Base-by-base conservation (phyloP, 2,888 invertebrate genomes). In the Noctua fimbriata region DNA sequence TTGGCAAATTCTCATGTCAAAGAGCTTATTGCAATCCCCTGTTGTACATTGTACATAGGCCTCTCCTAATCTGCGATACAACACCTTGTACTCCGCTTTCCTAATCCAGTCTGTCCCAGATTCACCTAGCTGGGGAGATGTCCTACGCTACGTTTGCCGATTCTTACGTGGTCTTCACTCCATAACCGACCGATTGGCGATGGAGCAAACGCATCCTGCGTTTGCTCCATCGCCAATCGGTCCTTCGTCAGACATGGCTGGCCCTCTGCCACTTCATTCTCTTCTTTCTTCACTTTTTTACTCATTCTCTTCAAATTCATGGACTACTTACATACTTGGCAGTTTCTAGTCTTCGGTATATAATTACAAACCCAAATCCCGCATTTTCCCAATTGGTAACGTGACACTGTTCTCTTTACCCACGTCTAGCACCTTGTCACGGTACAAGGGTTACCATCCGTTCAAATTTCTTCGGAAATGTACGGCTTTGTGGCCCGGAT, bases 361-460 rank as follows among this genome's bases (percentile, higher is more conserved):
- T 41, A 79, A 70, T 71, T 63, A 44, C 41, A 32, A 52, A 70
- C 9, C 41, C 55, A 21, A 67, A 55, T 16, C 55, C 55, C 65
- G 12, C 3, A 66, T 81, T 66, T 81, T 49, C 66, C 41, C 66
- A 80, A 58, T 74, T 82, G 49, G 41, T 55, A 80, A 80, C 55
- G 21, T 41, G 76, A 75, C 82, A 80, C 58, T 41, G 55, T n/a
- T n/a, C 18, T 52, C 52, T 18, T 36, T 49, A 80, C 58, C 82
- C 58, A 80, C 32, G 66, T 80, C 76, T 66, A 67, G 49, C 28
- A 58, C 21, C 52, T 81, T 49, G 66, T 49, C 79, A n/a, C 5
- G 14, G 18, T 28, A 49, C 0, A 16, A 67, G n/a, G 41, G 16
- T 67, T 16, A 44, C 44, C 67, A n/a, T n/a, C n/a, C n/a, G 16